phyloP scores from a whole-genome alignment of 2,113 vertebrate species.

The Pygoscelis antarcticus region DNA sequence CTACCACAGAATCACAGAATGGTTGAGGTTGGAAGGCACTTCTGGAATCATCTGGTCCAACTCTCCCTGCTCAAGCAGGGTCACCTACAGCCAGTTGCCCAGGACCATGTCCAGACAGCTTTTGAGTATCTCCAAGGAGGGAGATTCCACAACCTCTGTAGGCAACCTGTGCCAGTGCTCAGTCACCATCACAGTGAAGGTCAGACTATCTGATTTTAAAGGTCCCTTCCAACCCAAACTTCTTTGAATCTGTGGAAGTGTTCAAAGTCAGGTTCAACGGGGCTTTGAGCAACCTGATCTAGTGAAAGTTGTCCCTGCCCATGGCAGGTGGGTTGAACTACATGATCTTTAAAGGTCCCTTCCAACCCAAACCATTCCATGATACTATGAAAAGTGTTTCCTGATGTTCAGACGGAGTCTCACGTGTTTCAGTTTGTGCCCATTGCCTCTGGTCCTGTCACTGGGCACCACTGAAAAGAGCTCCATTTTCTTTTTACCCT shows the following conservation, averaged over 20 bases:
- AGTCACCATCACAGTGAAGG: background rate
- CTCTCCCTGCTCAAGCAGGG: background rate
- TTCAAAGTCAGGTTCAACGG: background rate
- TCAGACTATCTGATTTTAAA: background rate
- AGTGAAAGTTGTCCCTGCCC: background rate
- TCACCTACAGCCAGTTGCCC: background rate
- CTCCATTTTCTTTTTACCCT: background rate
- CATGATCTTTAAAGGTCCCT: background rate
- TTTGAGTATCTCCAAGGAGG: background rate
- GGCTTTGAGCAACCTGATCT: background rate
- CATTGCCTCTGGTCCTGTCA: background rate
- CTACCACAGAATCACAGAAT: background rate
- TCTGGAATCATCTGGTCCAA: background rate
- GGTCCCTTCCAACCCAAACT: background rate
- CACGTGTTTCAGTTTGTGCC: background rate
- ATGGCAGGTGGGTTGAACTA: background rate
- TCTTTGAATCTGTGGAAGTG: background rate
- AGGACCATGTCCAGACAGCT: background rate
- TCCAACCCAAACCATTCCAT: background rate
- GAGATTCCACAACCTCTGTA: background rate
- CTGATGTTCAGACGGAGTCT: background rate
- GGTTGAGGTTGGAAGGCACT: background rate
- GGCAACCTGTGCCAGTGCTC: background rate
- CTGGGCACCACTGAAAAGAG: background rate
- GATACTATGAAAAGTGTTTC: background rate